phyloP scores from a whole-genome alignment of 2,888 invertebrate species.

The Drosophila mercatorum region DNA sequence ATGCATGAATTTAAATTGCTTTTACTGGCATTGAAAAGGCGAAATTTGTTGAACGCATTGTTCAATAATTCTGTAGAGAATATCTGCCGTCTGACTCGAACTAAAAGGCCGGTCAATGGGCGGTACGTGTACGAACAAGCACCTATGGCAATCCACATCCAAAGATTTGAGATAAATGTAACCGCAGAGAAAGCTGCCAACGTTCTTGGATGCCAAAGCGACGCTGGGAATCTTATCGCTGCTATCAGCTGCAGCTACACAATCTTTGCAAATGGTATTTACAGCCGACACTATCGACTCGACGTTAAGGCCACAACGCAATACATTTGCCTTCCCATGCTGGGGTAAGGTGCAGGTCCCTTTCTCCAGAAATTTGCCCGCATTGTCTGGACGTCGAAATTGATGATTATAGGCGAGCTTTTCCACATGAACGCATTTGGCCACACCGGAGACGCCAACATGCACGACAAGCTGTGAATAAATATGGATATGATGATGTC shows the following conservation, averaged over 20 bases:
- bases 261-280: conserved; percentile 67
- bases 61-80: conserved; percentile 81
- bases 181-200: conserved; percentile 90
- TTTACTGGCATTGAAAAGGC: conserved; percentile 3
- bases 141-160: conserved; percentile 86
- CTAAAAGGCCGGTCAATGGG: conserved; percentile 87
- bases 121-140: conserved; percentile 92
- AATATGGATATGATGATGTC: conserved; percentile 51
- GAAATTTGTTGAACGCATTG: conserved; percentile 73
- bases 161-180: conserved; percentile 91
- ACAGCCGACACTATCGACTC: conserved; percentile 85
- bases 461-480: conserved; percentile 82
- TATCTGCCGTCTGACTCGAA: conserved; percentile 86
- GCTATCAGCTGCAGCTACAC: conserved; percentile 42
- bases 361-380: conserved; percentile 69
- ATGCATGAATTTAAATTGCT: background rate
- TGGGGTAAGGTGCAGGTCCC: conserved; percentile 62
- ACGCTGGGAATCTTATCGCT: conserved; percentile 26
- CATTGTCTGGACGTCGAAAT: conserved; percentile 81
- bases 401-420: conserved; percentile 83
- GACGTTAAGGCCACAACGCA: conserved; percentile 80
- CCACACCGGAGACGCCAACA: conserved; percentile 82
- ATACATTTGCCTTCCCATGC: conserved; percentile 60
- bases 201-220: conserved; percentile 75
- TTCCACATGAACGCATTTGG: conserved; percentile 82